Percentiles rank a stretch among this genome's conserved stretches.
These are phyloP conservation scores for Phyllotis vaccarum DNA, from an alignment of 2,797 vertebrate species.

Conservation along the genomic window DNA sequence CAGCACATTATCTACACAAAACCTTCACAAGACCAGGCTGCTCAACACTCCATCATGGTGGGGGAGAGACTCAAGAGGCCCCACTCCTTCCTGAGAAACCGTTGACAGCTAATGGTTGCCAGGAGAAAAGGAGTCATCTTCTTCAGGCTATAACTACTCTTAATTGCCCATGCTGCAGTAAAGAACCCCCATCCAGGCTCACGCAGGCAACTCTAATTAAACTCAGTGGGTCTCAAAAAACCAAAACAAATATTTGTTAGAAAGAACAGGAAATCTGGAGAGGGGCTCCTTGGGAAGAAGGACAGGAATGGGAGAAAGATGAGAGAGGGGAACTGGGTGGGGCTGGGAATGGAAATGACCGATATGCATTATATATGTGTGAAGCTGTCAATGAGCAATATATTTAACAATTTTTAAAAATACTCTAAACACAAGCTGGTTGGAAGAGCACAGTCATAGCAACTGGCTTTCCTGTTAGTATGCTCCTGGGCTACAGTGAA, in stretches of 20 bases:
- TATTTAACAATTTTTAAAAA: neutral
- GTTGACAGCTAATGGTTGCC: neutral
- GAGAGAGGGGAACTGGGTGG: neutral
- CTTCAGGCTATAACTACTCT: neutral
- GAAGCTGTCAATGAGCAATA: neutral
- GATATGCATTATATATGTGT: neutral
- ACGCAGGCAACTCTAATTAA: neutral
- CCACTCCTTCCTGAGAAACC: neutral
- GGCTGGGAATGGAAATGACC: neutral
- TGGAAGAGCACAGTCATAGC: neutral
- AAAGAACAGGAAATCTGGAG: neutral
- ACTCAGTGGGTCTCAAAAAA: neutral
- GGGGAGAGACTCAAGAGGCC: neutral
- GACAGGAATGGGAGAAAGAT: too few species aligned
- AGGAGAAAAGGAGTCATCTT: neutral
- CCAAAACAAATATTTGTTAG: neutral
- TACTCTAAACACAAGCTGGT: neutral
- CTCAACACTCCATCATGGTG: neutral
- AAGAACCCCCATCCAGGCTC: neutral
- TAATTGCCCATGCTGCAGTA: neutral
- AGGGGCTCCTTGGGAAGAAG: neutral
- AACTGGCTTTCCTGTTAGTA: accelerated
- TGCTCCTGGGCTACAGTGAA: neutral
- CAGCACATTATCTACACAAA: neutral
- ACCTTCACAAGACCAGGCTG: neutral